phyloP scores from a whole-genome alignment of 2,888 invertebrate species.

The Gibbula magus region DNA sequence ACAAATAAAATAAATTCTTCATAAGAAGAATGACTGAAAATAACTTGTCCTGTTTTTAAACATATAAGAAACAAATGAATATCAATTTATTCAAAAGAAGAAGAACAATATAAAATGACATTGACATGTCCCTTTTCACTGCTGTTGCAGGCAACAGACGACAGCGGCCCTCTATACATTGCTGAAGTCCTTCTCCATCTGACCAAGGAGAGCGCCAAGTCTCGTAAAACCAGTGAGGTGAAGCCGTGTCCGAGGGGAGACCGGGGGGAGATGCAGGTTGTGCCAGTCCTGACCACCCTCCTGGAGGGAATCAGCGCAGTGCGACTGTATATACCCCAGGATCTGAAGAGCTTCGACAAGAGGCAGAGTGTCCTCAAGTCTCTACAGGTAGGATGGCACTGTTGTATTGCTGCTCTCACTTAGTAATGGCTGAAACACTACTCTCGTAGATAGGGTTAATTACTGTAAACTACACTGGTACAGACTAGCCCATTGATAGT shows the following conservation, averaged over 20 bases:
- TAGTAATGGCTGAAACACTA: too few species aligned
- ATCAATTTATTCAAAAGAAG: not conserved
- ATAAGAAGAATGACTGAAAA: not conserved
- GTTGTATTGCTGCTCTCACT: too few species aligned
- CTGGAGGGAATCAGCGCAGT: constrained; percentile 90
- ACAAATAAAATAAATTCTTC: too few species aligned
- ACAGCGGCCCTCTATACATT: constrained; percentile 81
- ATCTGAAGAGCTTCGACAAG: constrained; percentile 89
- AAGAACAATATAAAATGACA: not conserved
- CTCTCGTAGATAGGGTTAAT: too few species aligned
- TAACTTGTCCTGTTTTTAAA: not conserved
- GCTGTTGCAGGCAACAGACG: constrained; percentile 77
- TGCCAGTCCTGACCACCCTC: constrained; percentile 88
- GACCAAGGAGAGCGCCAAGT: constrained; percentile 80
- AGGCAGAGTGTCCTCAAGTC: constrained; percentile 85
- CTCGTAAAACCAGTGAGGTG: constrained; percentile 63
- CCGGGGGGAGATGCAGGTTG: constrained; percentile 88
- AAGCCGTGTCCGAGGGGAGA: constrained; percentile 78
- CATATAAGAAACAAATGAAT: not conserved
- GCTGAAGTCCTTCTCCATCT: constrained; percentile 90
- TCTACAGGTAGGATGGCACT: constrained; percentile 61
- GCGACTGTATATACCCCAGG: constrained; percentile 91
- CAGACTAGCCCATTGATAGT: too few species aligned
- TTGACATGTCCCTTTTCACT: not conserved
- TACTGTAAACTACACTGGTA: too few species aligned